A percentile compares a stretch with the other conserved stretches of the same genome.
Evolutionary conservation across 2,113 vertebrate species (phyloP).

Genomic region (Chaetodon auriga): DNA sequence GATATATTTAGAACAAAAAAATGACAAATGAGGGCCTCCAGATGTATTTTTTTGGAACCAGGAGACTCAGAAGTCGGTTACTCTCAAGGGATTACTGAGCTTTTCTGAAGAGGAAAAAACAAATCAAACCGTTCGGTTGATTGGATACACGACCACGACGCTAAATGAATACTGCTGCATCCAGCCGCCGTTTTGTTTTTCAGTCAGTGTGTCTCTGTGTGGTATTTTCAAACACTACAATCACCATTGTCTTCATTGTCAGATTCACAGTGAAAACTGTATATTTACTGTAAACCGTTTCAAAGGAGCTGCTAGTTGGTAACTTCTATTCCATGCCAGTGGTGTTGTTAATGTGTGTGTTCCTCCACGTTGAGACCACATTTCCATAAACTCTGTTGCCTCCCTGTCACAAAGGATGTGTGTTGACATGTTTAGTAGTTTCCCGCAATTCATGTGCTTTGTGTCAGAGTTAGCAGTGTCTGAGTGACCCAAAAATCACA

Average conservation of each 20-base stretch:
- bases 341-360: conserved; percentile 30
- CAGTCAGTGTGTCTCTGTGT: conserved; percentile 4
- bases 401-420: background rate
- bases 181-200: conserved; percentile 11
- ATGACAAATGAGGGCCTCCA: background rate
- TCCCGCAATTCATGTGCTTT: background rate
- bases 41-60: background rate
- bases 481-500: background rate
- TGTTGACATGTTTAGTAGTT: conserved; percentile 16
- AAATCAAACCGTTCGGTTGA: background rate
- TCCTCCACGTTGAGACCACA: conserved; percentile 22
- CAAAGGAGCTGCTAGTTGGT: background rate
- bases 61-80: background rate
- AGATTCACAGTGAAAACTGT: conserved; percentile 9
- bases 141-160: background rate
- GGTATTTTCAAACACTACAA: conserved; percentile 28
- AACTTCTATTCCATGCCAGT: conserved; percentile 32
- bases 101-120: background rate
- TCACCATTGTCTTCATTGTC: conserved; percentile 3
- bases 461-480: background rate
- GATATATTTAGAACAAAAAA: background rate
- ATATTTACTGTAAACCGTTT: conserved; percentile 36
- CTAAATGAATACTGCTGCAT: background rate
- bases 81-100: background rate
- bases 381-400: conserved; percentile 21